Percentiles rank a stretch among this genome's conserved stretches.
Evolutionary conservation across 1,140 invertebrate species (phyloP).

Genomic region (Zaprionus camerounensis): DNA sequence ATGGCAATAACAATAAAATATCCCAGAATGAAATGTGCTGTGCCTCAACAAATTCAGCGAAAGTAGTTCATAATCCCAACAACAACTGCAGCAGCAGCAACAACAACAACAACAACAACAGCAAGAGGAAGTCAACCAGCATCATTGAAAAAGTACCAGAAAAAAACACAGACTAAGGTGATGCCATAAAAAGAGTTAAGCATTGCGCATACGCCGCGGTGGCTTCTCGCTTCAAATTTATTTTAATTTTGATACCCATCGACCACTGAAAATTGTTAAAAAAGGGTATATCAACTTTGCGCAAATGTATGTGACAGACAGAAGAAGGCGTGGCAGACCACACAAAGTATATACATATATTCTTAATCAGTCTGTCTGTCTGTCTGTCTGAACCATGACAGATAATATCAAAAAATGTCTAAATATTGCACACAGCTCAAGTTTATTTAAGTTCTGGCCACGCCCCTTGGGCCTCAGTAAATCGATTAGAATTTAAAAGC

Average conservation of each 20-base stretch:
- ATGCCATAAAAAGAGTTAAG: constrained; percentile 65
- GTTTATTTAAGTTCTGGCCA: no score
- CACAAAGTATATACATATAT: no score
- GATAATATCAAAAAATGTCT: no score
- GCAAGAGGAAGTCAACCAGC: constrained; percentile 16
- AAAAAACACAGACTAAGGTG: constrained; percentile 32
- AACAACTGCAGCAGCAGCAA: constrained; percentile 9
- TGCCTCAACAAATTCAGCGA: constrained; percentile 32
- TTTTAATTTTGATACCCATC: constrained; percentile 32
- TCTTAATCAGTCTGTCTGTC: no score
- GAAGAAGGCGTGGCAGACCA: no score
- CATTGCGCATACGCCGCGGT: constrained; percentile 53
- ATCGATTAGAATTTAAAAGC: no score
- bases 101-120: constrained; percentile 28
- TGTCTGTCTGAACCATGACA: no score
- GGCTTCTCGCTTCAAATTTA: constrained; percentile 23
- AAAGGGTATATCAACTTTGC: no score
- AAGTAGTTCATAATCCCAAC: constrained; percentile 11
- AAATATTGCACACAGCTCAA: no score
- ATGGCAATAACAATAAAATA: constrained; percentile 53
- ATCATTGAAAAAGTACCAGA: constrained; percentile 14
- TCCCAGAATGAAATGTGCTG: constrained; percentile 14
- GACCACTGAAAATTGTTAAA: no score
- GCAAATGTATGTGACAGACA: no score
- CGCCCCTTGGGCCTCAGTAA: no score